These are phyloP conservation scores for Tapirus terrestris DNA, from an alignment of 2,113 vertebrate genomes.

Conservation along the genomic window DNA sequence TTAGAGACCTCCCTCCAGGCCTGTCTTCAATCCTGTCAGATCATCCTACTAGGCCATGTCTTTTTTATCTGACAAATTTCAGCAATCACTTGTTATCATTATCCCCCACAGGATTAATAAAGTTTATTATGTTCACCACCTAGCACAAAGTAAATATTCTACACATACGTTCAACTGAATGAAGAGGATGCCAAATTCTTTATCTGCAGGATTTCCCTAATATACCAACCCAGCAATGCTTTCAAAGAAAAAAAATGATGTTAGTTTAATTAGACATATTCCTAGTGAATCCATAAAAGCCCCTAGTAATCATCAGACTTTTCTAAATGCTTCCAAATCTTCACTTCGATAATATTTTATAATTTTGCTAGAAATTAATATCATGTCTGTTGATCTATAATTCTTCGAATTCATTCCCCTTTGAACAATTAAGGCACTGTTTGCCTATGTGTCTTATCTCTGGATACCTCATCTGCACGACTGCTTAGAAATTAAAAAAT, in stretches of 20 bases:
- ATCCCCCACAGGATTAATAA: not conserved
- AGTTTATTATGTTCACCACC: not conserved
- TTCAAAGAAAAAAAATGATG: not conserved
- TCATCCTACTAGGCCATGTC: not conserved
- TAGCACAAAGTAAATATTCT: not conserved
- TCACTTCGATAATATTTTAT: not conserved
- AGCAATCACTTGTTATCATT: not conserved
- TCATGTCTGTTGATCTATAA: not conserved
- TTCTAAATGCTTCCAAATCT: not conserved
- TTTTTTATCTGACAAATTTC: not conserved
- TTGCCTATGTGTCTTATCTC: not conserved
- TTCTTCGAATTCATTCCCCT: not conserved
- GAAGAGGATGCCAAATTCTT: not conserved
- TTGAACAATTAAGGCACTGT: not conserved
- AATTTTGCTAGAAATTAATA: conserved; percentile 13
- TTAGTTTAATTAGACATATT: not conserved
- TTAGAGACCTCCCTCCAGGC: not conserved
- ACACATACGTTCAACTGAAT: not conserved
- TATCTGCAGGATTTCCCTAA: not conserved
- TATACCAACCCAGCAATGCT: not conserved
- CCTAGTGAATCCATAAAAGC: not conserved
- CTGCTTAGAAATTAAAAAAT: not conserved
- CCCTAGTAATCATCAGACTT: not conserved
- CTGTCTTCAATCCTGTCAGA: not conserved
- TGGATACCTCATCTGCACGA: not conserved